phyloP scores from a whole-genome alignment of 1,140 invertebrate genomes.

The Daktulosphaira vitifoliae region DNA sequence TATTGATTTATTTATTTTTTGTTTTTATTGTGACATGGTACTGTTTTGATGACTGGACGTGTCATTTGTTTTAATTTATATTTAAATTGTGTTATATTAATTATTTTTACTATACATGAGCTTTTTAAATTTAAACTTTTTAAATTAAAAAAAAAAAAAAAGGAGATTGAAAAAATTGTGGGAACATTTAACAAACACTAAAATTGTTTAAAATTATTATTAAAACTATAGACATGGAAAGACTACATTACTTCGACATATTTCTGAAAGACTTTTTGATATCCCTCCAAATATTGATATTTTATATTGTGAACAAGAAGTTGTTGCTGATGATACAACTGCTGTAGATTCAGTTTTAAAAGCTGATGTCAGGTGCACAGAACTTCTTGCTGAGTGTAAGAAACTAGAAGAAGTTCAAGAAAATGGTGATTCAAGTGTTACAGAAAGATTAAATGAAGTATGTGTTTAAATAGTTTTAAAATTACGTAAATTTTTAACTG shows the following conservation, averaged over 20 bases:
- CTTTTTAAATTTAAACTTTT: no score
- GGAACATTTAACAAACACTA: neutral
- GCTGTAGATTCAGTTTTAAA: constrained; percentile 89
- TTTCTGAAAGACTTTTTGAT: constrained; percentile 76
- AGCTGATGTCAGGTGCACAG: constrained; percentile 79
- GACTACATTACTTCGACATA: constrained; percentile 92
- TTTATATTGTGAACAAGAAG: constrained; percentile 97
- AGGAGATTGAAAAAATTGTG: no score
- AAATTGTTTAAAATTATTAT: neutral
- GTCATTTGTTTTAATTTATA: no score
- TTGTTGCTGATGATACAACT: constrained; percentile 81
- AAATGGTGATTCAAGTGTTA: constrained; percentile 55
- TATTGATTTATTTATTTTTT: no score
- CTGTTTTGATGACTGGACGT: no score
- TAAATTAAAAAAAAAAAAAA: no score
- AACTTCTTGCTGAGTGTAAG: constrained; percentile 72
- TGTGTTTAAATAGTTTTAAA: constrained; percentile 3
- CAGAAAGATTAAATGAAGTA: constrained; percentile 76
- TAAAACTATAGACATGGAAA: constrained; percentile 73
- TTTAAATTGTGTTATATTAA: no score
- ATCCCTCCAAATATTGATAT: constrained; percentile 97
- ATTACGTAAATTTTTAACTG: neutral
- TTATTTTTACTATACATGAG: no score
- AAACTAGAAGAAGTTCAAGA: constrained; percentile 64
- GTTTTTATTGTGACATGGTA: no score